Evolutionary conservation across 92 coral and sea anemone species (phyloP).

Genomic region (Micromussa lordhowensis): DNA sequence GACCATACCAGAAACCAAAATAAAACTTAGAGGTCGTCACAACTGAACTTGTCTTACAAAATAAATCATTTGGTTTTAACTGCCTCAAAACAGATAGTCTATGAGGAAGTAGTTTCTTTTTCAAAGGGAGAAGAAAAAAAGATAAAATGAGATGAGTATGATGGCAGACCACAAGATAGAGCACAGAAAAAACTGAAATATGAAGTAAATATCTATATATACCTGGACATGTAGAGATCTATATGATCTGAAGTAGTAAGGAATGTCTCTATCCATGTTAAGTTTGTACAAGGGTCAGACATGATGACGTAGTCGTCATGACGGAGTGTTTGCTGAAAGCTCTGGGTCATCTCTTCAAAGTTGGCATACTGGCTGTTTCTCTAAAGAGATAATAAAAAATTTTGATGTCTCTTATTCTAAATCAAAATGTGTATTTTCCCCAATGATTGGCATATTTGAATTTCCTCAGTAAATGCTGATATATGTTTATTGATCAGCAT

Average conservation of each 20-base stretch:
- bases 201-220: not conserved
- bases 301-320: conserved; percentile 95
- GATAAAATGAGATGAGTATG: no score
- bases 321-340: conserved; percentile 86
- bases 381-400: conserved; percentile 35
- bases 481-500: no score
- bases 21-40: not conserved
- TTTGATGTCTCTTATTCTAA: not conserved
- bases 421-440: not conserved
- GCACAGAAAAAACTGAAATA: not conserved
- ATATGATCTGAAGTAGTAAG: conserved; percentile 91
- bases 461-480: no score
- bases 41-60: not conserved
- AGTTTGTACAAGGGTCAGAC: conserved; percentile 93
- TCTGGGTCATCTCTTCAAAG: conserved; percentile 95
- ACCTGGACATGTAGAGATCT: conserved; percentile 93
- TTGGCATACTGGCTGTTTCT: conserved; percentile 94
- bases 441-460: no score
- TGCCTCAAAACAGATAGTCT: no score
- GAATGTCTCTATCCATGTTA: conserved; percentile 95
- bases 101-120: no score
- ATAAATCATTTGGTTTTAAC: no score
- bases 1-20: not conserved
- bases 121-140: no score
- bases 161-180: no score